Percentiles rank a stretch among this genome's conserved stretches.
These are phyloP conservation scores for Chrysolophus pictus DNA, from an alignment of 2,797 vertebrate genomes.

Conservation along the genomic window DNA sequence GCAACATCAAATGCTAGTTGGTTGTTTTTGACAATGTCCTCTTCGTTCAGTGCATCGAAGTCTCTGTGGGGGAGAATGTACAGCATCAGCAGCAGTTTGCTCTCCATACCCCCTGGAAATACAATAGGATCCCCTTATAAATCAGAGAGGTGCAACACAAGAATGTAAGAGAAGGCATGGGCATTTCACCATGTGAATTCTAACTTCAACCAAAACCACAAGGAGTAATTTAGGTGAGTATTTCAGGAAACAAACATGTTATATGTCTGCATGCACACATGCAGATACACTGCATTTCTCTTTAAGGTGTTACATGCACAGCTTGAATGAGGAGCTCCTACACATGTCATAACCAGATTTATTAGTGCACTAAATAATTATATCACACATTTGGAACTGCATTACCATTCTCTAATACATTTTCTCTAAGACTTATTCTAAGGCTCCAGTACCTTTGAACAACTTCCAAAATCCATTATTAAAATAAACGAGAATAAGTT, in stretches of 20 bases:
- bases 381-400: conserved; percentile 32
- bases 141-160: background rate
- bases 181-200: background rate
- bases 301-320: background rate
- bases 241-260: background rate
- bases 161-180: background rate
- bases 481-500: conserved; percentile 58
- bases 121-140: fast-evolving
- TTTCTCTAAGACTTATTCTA: conserved; percentile 47
- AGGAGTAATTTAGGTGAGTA: background rate
- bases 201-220: background rate
- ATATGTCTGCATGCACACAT: fast-evolving
- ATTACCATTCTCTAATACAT: conserved; percentile 13
- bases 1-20: conserved; percentile 93
- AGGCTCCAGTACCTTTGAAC: conserved; percentile 35
- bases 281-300: background rate
- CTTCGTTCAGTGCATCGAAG: conserved; percentile 89
- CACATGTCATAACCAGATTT: background rate
- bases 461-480: conserved; percentile 40
- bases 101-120: background rate
- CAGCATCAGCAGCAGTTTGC: background rate
- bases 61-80: conserved; percentile 80
- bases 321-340: background rate
- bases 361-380: background rate
- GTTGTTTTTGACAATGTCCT: conserved; percentile 86